Base-by-base conservation (phyloP, 2,888 invertebrate species). In the Lingula anatina region DNA sequence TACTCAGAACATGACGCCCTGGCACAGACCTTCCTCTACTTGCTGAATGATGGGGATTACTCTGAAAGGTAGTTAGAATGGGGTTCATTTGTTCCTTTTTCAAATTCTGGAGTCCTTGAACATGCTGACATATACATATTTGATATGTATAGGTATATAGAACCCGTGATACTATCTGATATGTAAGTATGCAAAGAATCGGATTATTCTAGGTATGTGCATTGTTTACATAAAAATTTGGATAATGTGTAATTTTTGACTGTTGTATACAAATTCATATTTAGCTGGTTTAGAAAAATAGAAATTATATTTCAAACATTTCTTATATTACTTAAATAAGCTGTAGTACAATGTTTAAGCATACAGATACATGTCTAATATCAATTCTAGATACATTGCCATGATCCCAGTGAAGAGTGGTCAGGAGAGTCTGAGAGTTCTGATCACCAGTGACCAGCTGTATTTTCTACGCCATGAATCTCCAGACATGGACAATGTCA, bases 1-100 rank as follows among this genome's bases (percentile, higher is more conserved):
- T 95, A 89, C 78, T 87, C 86, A 60, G 78, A 79, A 44, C 83
- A 84, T 44, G 86, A 88, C 66, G 88, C 89, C 46, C 83, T 85
- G 55, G 92, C 91, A 5, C 93, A 93, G 68, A 85, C 87, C 62
- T 83, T 88, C 70, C 82, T 94, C 52, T 85, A 86, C 75, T 82
- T 83, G 55, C 84, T 89, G 56, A 87, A 86, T 72, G 82, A 83
- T 54, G 79, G 85, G 45, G 84, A 87, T 75, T 87, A 86, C 73
- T 76, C 79, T 20, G 92, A 91, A 79, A 83, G 85, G 74, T 81
- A 62, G 75, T 66, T 66, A 44, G 27, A 47, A 21, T 35, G 44
- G 25, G 28, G 21, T 9, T 31, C n/a, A n/a, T 31, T 31, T n/a
- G n/a, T n/a, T n/a, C n/a, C n/a, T n/a, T n/a, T n/a, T 44, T n/a